These are phyloP conservation scores for Halichondria panicea DNA, from an alignment of 37 sponge, comb jelly and placozoan species.

Conservation along the genomic window DNA sequence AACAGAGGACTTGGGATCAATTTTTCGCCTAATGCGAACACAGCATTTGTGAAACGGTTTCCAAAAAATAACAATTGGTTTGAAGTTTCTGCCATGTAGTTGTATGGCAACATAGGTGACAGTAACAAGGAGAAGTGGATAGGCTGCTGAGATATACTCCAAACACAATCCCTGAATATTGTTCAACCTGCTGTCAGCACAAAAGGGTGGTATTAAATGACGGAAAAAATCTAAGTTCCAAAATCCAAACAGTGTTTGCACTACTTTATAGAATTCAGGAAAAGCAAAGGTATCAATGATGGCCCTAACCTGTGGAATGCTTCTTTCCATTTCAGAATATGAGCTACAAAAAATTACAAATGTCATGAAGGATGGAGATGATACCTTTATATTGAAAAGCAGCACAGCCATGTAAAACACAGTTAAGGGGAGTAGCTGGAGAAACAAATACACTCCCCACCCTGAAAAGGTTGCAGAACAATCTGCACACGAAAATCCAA, in stretches of 20 bases:
- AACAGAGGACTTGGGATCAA: background rate
- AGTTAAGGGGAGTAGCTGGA: too few species aligned
- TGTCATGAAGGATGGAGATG: too few species aligned
- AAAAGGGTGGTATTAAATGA: background rate
- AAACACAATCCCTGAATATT: background rate
- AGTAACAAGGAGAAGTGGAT: background rate
- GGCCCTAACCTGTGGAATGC: too few species aligned
- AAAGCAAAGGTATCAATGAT: too few species aligned
- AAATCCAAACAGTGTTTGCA: background rate
- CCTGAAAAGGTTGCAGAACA: too few species aligned
- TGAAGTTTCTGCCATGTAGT: background rate
- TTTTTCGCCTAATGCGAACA: background rate
- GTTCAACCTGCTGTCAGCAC: background rate
- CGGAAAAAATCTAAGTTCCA: background rate
- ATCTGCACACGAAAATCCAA: too few species aligned
- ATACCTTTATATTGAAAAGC: too few species aligned
- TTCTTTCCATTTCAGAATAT: too few species aligned
- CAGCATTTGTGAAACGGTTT: background rate
- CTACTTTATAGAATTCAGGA: too few species aligned
- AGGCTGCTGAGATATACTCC: background rate
- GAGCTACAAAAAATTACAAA: too few species aligned
- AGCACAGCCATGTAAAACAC: too few species aligned
- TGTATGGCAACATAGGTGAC: background rate
- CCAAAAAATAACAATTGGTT: background rate
- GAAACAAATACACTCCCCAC: too few species aligned